These are phyloP conservation scores for Isichthys henryi DNA, from an alignment of 2,113 vertebrate genomes.

Conservation along the genomic window DNA sequence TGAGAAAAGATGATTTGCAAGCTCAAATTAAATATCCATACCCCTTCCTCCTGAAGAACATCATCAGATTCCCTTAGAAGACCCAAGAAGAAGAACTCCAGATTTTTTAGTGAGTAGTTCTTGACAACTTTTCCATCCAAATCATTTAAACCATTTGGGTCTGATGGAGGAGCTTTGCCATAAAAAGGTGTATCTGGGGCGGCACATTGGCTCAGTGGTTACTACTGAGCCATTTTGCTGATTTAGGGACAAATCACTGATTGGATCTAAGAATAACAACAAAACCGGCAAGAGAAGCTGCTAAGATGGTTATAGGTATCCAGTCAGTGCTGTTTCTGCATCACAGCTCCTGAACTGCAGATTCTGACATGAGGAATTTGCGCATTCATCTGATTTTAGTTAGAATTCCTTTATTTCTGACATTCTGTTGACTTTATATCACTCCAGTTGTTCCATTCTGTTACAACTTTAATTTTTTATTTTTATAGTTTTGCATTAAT, in stretches of 20 bases:
- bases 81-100: slow-evolving; percentile 51
- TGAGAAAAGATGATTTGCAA: background rate
- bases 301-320: background rate
- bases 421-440: background rate
- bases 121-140: background rate
- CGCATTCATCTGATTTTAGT: background rate
- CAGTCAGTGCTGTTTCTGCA: background rate
- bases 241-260: background rate
- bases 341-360: background rate
- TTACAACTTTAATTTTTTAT: background rate
- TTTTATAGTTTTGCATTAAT: background rate
- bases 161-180: background rate
- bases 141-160: background rate
- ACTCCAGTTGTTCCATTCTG: background rate
- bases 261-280: background rate
- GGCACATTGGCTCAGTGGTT: background rate
- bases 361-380: background rate
- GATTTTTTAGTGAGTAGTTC: slow-evolving; percentile 57
- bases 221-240: background rate
- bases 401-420: background rate
- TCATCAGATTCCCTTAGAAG: slow-evolving; percentile 38
- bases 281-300: background rate
- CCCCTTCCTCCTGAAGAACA: slow-evolving; percentile 30
- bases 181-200: background rate
- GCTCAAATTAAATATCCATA: background rate